These are phyloP conservation scores for Agonopterix arenella DNA, from an alignment of 2,888 invertebrate species.

Conservation along the genomic window DNA sequence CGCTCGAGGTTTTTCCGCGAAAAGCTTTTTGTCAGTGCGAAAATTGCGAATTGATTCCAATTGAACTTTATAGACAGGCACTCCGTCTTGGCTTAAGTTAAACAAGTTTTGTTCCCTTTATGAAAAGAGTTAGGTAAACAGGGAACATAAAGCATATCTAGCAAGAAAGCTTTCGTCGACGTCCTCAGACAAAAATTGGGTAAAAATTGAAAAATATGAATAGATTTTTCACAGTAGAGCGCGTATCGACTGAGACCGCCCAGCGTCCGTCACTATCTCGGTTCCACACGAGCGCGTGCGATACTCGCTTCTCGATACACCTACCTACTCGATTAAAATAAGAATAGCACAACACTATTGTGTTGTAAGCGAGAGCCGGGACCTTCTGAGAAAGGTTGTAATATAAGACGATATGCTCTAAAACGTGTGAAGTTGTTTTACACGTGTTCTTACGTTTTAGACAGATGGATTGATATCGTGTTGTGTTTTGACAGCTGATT, in stretches of 20 bases:
- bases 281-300: constrained; percentile 66
- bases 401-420: constrained; percentile 27
- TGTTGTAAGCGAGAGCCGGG: constrained; percentile 17
- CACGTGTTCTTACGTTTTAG: too few species aligned
- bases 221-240: constrained; percentile 39
- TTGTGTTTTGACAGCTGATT: too few species aligned
- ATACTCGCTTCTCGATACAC: constrained; percentile 52
- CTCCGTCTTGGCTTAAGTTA: neutral
- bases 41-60: constrained; percentile 40
- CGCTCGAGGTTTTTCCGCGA: constrained; percentile 21
- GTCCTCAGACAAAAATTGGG: constrained; percentile 22
- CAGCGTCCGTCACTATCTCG: constrained; percentile 68
- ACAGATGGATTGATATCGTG: too few species aligned
- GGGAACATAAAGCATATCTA: neutral
- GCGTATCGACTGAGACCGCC: constrained; percentile 43
- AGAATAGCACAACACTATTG: constrained; percentile 66
- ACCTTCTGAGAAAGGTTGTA: constrained; percentile 44
- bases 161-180: constrained; percentile 6
- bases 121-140: constrained; percentile 1
- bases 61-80: constrained; percentile 42
- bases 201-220: constrained; percentile 59
- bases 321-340: constrained; percentile 63
- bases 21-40: constrained; percentile 32
- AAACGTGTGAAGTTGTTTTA: constrained; percentile 21
- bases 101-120: constrained; percentile 2